phyloP scores from a whole-genome alignment of 2,888 invertebrate species.

The Philereme transversata region DNA sequence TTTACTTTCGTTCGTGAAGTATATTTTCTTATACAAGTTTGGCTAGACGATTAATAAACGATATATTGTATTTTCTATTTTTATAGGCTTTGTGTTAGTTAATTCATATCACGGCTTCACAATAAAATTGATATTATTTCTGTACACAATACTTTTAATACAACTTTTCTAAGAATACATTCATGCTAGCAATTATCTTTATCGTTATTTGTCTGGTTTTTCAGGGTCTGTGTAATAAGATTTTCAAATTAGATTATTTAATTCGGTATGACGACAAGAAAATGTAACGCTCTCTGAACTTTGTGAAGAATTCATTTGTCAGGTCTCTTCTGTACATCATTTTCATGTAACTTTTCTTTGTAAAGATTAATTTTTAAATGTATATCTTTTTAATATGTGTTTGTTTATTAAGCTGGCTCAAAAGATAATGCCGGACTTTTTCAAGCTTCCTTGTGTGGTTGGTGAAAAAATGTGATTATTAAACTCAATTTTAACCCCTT shows the following conservation, averaged over 20 bases:
- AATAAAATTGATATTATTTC: background rate
- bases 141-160: background rate
- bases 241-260: slow-evolving; percentile 20
- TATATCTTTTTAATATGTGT: background rate
- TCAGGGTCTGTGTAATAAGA: slow-evolving; percentile 5
- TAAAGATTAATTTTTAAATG: background rate
- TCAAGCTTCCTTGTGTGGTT: background rate
- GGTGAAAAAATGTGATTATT: background rate
- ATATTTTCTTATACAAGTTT: too few relatives aligned
- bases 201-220: slow-evolving; percentile 1
- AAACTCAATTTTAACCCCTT: too few relatives aligned
- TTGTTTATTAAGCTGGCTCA: slow-evolving; percentile 13
- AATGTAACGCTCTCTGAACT: slow-evolving; percentile 14
- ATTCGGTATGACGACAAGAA: slow-evolving; percentile 18
- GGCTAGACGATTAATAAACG: too few relatives aligned
- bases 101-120: background rate
- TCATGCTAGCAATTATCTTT: background rate
- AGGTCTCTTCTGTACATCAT: slow-evolving; percentile 13
- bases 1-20: too few relatives aligned
- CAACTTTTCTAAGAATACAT: background rate
- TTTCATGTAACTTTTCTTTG: slow-evolving; percentile 5
- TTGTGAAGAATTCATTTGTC: slow-evolving; percentile 26
- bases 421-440: slow-evolving; percentile 13
- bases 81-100: too few relatives aligned
- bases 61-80: too few relatives aligned